Evolutionary conservation across 1,140 invertebrate genomes (phyloP).

Genomic region (Drosophila subobscura): DNA sequence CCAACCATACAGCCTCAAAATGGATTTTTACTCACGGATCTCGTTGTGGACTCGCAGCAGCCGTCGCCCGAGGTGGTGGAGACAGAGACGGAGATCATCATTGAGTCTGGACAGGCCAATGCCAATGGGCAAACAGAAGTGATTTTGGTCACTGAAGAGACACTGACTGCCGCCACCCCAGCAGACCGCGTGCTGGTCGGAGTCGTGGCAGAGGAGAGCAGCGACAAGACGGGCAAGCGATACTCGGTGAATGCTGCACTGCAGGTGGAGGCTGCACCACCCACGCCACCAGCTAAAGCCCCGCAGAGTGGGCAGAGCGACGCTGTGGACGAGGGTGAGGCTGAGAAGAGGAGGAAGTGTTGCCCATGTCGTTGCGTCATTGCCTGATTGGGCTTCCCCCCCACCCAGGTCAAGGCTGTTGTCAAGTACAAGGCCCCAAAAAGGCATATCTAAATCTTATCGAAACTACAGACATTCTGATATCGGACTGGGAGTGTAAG

Average conservation of each 20-base stretch:
- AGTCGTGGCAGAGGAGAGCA: slow-evolving; percentile 25
- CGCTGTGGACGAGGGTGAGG: slow-evolving; percentile 3
- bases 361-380: slow-evolving; percentile 42
- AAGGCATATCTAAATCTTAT: slow-evolving; percentile 29
- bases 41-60: slow-evolving; percentile 22
- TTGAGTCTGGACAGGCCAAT: neutral
- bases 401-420: slow-evolving; percentile 16
- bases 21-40: slow-evolving; percentile 27
- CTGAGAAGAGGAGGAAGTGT: slow-evolving; percentile 12
- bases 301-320: slow-evolving; percentile 9
- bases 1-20: slow-evolving; percentile 11
- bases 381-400: slow-evolving; percentile 37
- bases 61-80: slow-evolving; percentile 28
- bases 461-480: slow-evolving; percentile 15
- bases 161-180: slow-evolving; percentile 15
- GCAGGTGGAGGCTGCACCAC: neutral
- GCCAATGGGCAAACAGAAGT: slow-evolving; percentile 22
- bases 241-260: slow-evolving; percentile 38
- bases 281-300: neutral
- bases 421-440: slow-evolving; percentile 14
- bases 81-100: slow-evolving; percentile 29
- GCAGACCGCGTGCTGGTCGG: slow-evolving; percentile 30
- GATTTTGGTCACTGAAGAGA: slow-evolving; percentile 18
- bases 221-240: slow-evolving; percentile 39
- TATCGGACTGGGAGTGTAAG: slow-evolving; percentile 34